Percentiles rank a stretch among this genome's conserved stretches.
phyloP scores from a whole-genome alignment of 1,140 invertebrate species.

The Lerema accius region DNA sequence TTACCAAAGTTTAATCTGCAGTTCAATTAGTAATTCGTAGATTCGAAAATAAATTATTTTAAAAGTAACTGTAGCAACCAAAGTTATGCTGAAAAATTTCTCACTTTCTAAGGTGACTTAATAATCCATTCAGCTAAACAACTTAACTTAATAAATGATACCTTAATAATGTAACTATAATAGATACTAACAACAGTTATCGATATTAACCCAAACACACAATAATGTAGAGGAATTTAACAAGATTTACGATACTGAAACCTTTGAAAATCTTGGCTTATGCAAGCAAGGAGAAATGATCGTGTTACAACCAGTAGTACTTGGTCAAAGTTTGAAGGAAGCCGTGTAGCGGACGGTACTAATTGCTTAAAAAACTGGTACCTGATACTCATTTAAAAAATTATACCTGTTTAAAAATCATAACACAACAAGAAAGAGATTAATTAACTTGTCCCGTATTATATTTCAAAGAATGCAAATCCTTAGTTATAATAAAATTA shows the following conservation, averaged over 20 bases:
- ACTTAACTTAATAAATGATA: too few relatives aligned
- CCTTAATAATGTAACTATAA: too few relatives aligned
- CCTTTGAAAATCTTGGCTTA: slow-evolving; percentile 53
- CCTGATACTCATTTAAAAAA: slow-evolving; percentile 36
- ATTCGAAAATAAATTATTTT: too few relatives aligned
- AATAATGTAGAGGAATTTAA: slow-evolving; percentile 7
- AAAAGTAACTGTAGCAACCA: too few relatives aligned
- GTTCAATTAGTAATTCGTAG: too few relatives aligned
- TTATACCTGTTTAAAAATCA: slow-evolving; percentile 33
- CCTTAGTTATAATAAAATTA: too few relatives aligned
- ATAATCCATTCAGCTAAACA: too few relatives aligned
- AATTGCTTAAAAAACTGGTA: slow-evolving; percentile 61
- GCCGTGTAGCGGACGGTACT: slow-evolving; percentile 61
- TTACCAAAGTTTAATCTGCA: too few relatives aligned
- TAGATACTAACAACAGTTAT: neutral
- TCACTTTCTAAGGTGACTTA: too few relatives aligned
- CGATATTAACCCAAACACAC: neutral
- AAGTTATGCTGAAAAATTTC: too few relatives aligned
- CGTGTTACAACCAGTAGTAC: slow-evolving; percentile 65
- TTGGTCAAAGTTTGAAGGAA: slow-evolving; percentile 75
- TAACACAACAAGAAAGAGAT: neutral
- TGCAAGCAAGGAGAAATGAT: slow-evolving; percentile 55
- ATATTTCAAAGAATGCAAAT: too few relatives aligned
- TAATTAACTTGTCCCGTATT: too few relatives aligned
- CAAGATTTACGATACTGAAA: slow-evolving; percentile 39